Conservation (phyloP, 1,140 invertebrate genomes). For the Cardiocondyla obscurior region DNA sequence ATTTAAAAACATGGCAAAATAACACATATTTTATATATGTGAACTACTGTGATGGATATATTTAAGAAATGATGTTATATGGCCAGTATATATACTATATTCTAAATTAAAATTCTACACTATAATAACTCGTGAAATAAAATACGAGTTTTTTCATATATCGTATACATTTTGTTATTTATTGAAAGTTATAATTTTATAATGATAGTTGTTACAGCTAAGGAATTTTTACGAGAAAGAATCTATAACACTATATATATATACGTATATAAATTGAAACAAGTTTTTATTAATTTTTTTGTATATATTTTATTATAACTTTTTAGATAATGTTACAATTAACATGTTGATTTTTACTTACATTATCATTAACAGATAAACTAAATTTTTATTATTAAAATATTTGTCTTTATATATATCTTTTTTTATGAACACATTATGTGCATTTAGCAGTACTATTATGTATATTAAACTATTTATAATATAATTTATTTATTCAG, state of each 20-base stretch:
- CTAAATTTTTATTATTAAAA: neutral
- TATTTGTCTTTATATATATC: conserved; percentile 6
- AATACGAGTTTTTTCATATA: neutral
- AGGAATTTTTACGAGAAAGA: conserved; percentile 3
- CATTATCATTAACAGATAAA: neutral
- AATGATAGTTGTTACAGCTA: neutral
- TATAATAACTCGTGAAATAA: neutral
- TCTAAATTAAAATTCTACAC: conserved; percentile 9
- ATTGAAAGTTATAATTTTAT: conserved; percentile 11
- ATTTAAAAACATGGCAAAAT: neutral
- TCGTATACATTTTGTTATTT: neutral
- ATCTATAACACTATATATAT: conserved; percentile 16
- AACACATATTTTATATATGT: neutral
- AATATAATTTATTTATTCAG: conserved; percentile 7
- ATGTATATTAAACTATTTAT: neutral
- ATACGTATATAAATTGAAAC: neutral
- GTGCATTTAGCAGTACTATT: neutral
- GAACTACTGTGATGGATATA: conserved; percentile 25
- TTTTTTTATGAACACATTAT: neutral
- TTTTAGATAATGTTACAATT: neutral
- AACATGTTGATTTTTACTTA: neutral
- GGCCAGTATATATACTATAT: conserved; percentile 22
- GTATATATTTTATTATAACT: neutral
- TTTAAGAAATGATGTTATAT: neutral
- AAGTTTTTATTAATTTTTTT: neutral